A percentile compares a stretch with the other conserved stretches of the same genome.
Evolutionary conservation across 2,797 vertebrate genomes (phyloP).

Genomic region (Cryptoprocta ferox): DNA sequence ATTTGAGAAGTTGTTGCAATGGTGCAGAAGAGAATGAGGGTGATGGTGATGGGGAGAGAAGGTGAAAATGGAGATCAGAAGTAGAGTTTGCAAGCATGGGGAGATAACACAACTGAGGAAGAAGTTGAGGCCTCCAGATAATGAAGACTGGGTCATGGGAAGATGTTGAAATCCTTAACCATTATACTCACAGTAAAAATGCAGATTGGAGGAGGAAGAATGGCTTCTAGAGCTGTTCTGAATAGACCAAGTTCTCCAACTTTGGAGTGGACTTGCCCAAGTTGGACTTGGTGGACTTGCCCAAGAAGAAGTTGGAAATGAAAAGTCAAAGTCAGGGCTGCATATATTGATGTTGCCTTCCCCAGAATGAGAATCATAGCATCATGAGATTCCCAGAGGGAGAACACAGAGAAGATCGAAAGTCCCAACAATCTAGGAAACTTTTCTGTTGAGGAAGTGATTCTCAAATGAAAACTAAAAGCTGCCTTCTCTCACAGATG

Average conservation of each 20-base stretch:
- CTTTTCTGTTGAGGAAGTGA: neutral
- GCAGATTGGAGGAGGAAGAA: neutral
- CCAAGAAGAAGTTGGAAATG: neutral
- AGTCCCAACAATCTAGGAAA: neutral
- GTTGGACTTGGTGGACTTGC: neutral
- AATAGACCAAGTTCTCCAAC: neutral
- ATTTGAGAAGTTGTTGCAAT: neutral
- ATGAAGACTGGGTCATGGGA: neutral
- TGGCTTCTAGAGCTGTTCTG: neutral
- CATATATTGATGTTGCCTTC: neutral
- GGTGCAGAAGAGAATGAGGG: neutral
- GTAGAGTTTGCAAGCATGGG: neutral
- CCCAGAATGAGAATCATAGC: neutral
- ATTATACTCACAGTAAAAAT: neutral
- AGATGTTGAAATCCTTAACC: neutral
- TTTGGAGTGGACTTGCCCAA: neutral
- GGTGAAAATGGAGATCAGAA: neutral
- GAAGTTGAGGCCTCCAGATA: neutral
- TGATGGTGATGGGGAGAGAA: neutral
- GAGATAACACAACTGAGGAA: neutral
- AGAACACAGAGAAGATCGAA: neutral
- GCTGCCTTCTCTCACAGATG: neutral
- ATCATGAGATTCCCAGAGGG: neutral
- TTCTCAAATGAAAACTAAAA: neutral
- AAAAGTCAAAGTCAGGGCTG: neutral